Evolutionary conservation across 2,113 vertebrate genomes (phyloP).

Genomic region (Ageneiosus marmoratus): DNA sequence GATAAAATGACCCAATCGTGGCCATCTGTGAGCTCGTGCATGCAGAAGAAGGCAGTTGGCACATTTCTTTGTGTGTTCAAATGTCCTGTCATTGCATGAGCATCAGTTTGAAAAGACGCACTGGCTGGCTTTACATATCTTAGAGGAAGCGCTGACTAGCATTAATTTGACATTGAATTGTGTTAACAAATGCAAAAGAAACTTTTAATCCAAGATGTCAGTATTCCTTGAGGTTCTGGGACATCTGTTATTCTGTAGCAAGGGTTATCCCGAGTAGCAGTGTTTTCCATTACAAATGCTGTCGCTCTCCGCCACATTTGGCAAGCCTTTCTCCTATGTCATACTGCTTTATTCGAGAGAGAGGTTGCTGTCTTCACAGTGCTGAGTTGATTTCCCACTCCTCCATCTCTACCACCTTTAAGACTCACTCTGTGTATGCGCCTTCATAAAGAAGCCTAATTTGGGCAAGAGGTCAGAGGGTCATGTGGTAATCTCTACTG

Average conservation of each 20-base stretch:
- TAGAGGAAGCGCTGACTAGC: background rate
- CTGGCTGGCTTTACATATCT: background rate
- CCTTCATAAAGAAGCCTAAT: constrained; percentile 75
- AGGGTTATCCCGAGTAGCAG: background rate
- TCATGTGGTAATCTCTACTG: constrained; percentile 72
- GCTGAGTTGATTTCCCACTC: background rate
- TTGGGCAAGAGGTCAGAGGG: constrained; percentile 66
- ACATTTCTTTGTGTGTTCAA: background rate
- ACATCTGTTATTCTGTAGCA: background rate
- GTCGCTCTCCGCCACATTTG: background rate
- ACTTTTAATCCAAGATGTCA: constrained; percentile 72
- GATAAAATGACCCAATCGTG: background rate
- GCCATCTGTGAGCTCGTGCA: background rate
- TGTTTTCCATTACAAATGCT: background rate
- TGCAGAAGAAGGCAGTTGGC: background rate
- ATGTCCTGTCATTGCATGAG: background rate
- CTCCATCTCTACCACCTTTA: background rate
- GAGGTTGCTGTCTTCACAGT: background rate
- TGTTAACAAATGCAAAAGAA: constrained; percentile 64
- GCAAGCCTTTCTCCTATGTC: background rate
- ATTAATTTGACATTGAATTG: constrained; percentile 68
- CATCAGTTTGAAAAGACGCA: background rate
- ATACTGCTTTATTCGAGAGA: background rate
- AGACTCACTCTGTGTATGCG: constrained; percentile 60
- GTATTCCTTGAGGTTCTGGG: constrained; percentile 65